These are phyloP conservation scores for Erethizon dorsatum DNA, from an alignment of 2,797 vertebrate genomes.

Conservation along the genomic window DNA sequence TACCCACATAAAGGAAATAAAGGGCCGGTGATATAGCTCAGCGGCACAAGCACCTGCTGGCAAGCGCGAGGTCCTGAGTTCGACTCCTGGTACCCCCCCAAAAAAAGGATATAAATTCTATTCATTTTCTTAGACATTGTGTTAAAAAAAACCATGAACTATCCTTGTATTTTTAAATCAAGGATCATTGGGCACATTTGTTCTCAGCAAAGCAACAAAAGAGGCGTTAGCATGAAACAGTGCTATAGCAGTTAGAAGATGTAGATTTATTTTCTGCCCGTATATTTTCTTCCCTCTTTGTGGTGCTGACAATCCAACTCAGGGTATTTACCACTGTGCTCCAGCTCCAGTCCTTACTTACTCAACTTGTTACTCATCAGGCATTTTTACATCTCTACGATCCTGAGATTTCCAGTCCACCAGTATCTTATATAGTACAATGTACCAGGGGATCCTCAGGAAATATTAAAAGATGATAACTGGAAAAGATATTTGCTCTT, in stretches of 20 bases:
- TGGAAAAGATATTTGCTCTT: neutral
- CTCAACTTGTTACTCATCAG: neutral
- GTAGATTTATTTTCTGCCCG: neutral
- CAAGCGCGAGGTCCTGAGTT: too few relatives aligned
- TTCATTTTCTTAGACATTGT: neutral
- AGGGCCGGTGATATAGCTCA: too few relatives aligned
- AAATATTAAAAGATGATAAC: conserved; percentile 39
- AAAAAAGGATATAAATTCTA: neutral
- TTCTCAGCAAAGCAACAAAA: neutral
- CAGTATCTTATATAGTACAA: neutral
- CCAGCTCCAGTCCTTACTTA: neutral
- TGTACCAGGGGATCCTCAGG: neutral
- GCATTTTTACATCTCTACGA: neutral
- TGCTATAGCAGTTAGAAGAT: neutral
- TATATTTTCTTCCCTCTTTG: neutral
- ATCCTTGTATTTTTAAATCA: neutral
- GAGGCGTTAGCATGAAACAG: neutral
- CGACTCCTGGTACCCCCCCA: too few relatives aligned
- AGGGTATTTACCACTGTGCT: neutral
- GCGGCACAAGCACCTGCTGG: too few relatives aligned
- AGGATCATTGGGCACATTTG: neutral
- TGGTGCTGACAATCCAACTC: neutral
- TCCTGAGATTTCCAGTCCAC: neutral
- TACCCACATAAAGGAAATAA: too few relatives aligned
- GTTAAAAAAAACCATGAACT: neutral